phyloP scores from a whole-genome alignment of 1,140 invertebrate species.

The Pissodes strobi region DNA sequence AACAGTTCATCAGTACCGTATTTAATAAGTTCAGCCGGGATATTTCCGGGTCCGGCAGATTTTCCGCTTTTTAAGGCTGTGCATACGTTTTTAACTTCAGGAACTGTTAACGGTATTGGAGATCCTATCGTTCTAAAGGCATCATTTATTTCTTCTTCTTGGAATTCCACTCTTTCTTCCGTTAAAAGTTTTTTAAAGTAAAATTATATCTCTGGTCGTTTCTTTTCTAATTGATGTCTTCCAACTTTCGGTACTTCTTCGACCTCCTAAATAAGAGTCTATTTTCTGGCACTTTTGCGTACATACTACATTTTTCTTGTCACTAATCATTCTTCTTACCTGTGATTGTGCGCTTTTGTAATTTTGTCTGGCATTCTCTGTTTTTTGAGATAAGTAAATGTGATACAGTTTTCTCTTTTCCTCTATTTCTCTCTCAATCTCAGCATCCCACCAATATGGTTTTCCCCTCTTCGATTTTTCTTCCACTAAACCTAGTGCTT shows the following conservation, averaged over 20 bases:
- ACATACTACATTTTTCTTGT: background rate
- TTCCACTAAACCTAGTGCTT: background rate
- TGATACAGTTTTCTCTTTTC: too few relatives aligned
- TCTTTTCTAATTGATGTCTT: background rate
- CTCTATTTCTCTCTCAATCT: too few relatives aligned
- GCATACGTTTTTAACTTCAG: too few relatives aligned
- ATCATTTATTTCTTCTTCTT: too few relatives aligned
- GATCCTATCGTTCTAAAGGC: too few relatives aligned
- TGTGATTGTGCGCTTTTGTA: too few relatives aligned
- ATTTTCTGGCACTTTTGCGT: background rate
- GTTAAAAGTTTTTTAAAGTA: background rate
- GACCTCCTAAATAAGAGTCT: background rate
- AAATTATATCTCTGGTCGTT: background rate
- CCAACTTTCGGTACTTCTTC: slow-evolving; percentile 4
- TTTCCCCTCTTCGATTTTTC: background rate
- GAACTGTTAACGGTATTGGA: background rate
- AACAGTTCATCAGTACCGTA: too few relatives aligned
- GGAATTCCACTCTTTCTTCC: too few relatives aligned
- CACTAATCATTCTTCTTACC: too few relatives aligned
- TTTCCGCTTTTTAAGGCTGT: slow-evolving; percentile 1
- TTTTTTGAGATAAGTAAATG: too few relatives aligned
- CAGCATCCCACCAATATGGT: background rate
- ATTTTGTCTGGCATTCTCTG: too few relatives aligned
- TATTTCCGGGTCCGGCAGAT: background rate
- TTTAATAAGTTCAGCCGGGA: background rate